Evolutionary conservation across 2,888 invertebrate species (phyloP).

Genomic region (Drosophila sordidula): DNA sequence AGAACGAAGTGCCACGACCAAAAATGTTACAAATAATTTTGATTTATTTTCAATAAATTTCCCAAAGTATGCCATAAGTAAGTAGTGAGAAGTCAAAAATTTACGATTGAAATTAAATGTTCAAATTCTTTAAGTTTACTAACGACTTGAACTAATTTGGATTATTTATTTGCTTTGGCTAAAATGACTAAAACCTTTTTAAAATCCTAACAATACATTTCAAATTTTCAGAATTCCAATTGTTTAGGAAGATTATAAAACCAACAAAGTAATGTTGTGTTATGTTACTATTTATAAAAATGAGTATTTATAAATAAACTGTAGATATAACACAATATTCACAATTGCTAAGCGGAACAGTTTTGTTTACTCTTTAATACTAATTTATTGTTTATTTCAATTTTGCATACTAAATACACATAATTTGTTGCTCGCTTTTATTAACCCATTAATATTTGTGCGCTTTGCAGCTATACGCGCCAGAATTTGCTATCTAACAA

Average conservation of each 20-base stretch:
- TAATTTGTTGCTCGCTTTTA: slow-evolving; percentile 47
- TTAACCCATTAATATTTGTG: slow-evolving; percentile 72
- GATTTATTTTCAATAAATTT: slow-evolving; percentile 26
- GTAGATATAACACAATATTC: background rate
- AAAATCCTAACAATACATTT: background rate
- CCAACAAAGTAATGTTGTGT: background rate
- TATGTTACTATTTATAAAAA: background rate
- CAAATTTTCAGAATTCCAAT: too few relatives aligned
- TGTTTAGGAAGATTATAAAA: too few relatives aligned
- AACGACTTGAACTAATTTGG: background rate
- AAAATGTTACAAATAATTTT: slow-evolving; percentile 23
- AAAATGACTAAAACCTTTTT: background rate
- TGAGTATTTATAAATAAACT: background rate
- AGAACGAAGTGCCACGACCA: slow-evolving; percentile 37
- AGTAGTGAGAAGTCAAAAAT: slow-evolving; percentile 22
- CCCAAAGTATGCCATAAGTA: slow-evolving; percentile 20
- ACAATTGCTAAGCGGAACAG: background rate
- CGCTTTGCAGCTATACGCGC: slow-evolving; percentile 90
- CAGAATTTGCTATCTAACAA: slow-evolving; percentile 93
- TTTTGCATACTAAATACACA: slow-evolving; percentile 4
- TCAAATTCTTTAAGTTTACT: slow-evolving; percentile 5
- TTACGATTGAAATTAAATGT: background rate
- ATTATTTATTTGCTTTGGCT: background rate
- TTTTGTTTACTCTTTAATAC: slow-evolving; percentile 1
- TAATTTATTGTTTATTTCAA: slow-evolving; percentile 10